A percentile compares a stretch with the other conserved stretches of the same genome.
These are phyloP conservation scores for Danionella dracula DNA, from an alignment of 2,797 vertebrate species.

Conservation along the genomic window DNA sequence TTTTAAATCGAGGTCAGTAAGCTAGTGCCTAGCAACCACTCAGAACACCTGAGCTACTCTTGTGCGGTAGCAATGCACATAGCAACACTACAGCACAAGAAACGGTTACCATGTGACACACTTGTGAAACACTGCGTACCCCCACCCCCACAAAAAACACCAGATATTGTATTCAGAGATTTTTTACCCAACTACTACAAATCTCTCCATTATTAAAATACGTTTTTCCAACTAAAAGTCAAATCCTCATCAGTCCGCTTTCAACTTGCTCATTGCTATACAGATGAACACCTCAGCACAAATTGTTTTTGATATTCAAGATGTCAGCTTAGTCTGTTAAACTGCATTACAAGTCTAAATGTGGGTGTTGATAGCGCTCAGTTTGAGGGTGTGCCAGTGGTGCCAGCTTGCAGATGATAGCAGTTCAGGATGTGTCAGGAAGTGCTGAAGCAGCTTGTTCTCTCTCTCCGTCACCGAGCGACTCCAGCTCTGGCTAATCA, in stretches of 20 bases:
- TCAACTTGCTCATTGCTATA: not conserved
- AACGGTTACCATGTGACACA: too few species aligned
- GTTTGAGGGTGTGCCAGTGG: not conserved
- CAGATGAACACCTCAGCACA: not conserved
- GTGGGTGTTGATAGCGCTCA: not conserved
- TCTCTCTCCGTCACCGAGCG: conserved; percentile 12
- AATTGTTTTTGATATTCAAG: conserved; percentile 21
- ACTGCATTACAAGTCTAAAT: conserved; percentile 1
- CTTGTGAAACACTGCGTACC: too few species aligned
- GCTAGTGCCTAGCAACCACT: not conserved
- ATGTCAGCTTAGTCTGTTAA: conserved; percentile 25
- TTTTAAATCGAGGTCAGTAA: not conserved
- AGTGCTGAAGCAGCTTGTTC: conserved; percentile 40
- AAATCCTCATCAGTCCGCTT: not conserved
- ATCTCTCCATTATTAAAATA: not conserved
- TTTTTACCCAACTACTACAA: not conserved
- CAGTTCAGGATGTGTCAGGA: conserved; percentile 21
- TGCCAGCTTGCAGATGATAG: conserved; percentile 2
- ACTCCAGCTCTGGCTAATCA: conserved; percentile 11
- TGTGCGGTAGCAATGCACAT: not conserved
- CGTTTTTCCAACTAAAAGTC: conserved; percentile 2
- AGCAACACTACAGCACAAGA: not conserved
- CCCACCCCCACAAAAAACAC: too few species aligned
- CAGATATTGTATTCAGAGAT: too few species aligned
- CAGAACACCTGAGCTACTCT: not conserved